Evolutionary conservation across 1,140 invertebrate species (phyloP).

Genomic region (Nylanderia fulva): DNA sequence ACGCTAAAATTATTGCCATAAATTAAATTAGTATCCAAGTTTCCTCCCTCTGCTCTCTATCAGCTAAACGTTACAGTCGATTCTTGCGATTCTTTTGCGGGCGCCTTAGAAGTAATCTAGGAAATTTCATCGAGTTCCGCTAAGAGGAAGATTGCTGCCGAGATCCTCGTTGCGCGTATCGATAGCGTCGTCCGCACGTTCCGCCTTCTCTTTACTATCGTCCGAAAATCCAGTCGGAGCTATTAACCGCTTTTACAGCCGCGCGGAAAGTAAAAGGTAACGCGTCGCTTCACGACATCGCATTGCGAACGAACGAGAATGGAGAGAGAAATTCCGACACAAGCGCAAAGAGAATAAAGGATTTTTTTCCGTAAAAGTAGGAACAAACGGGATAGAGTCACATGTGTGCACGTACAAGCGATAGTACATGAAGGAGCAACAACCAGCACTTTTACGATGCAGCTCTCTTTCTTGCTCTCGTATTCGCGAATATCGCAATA

Average conservation of each 20-base stretch:
- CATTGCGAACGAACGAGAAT: background rate
- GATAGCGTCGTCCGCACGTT: conserved; percentile 49
- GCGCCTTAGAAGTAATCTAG: conserved; percentile 12
- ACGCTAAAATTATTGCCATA: background rate
- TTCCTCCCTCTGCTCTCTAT: background rate
- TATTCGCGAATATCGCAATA: conserved; percentile 57
- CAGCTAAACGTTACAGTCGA: conserved; percentile 1
- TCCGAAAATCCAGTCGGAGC: conserved; percentile 62
- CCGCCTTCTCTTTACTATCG: conserved; percentile 47
- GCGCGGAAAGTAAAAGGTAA: conserved; percentile 67
- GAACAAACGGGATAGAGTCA: conserved; percentile 19
- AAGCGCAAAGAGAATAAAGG: conserved; percentile 9
- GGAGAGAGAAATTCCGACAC: background rate
- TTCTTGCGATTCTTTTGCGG: background rate
- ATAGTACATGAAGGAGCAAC: conserved; percentile 63
- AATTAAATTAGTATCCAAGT: background rate
- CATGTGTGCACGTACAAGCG: conserved; percentile 18
- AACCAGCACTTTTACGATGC: conserved; percentile 71
- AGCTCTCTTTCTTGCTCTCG: background rate
- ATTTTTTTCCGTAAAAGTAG: background rate
- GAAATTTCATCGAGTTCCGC: conserved; percentile 26
- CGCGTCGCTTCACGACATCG: conserved; percentile 18
- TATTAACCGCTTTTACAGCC: conserved; percentile 69
- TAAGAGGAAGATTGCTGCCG: conserved; percentile 24
- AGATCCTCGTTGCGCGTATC: conserved; percentile 25